Conservation (phyloP, 2,888 invertebrate species). For the Tuta absoluta region DNA sequence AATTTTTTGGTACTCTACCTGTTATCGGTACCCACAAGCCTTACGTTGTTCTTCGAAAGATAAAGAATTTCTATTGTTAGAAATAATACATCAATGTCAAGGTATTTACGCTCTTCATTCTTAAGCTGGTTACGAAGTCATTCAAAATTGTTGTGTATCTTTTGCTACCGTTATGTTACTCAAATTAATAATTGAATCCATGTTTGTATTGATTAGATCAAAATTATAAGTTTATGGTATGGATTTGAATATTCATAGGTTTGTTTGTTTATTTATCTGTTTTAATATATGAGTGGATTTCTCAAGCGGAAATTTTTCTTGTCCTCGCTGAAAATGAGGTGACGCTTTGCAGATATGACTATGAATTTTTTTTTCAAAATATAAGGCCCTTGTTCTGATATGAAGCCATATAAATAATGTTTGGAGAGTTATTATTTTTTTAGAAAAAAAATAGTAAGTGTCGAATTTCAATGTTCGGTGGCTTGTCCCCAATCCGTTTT, state of each 20-base stretch:
- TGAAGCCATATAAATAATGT: no score
- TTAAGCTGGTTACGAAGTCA: neutral
- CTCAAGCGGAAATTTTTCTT: no score
- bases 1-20: slow-evolving; percentile 13
- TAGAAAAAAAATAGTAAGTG: no score
- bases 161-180: neutral
- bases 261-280: neutral
- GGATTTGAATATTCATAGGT: neutral
- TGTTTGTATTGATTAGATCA: neutral
- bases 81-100: slow-evolving; percentile 24
- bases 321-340: no score
- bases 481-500: no score
- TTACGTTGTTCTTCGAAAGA: slow-evolving; percentile 12
- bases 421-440: no score
- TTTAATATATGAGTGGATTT: no score
- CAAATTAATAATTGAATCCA: neutral
- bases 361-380: no score
- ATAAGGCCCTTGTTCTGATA: no score
- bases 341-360: no score
- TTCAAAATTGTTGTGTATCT: neutral
- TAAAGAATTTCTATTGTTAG: slow-evolving; percentile 24
- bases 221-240: neutral
- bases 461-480: no score
- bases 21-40: slow-evolving; percentile 8
- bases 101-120: neutral